Evolutionary conservation across 53 echinoderm and acorn worm genomes (phyloP).

Genomic region (Holothuria leucospilota): DNA sequence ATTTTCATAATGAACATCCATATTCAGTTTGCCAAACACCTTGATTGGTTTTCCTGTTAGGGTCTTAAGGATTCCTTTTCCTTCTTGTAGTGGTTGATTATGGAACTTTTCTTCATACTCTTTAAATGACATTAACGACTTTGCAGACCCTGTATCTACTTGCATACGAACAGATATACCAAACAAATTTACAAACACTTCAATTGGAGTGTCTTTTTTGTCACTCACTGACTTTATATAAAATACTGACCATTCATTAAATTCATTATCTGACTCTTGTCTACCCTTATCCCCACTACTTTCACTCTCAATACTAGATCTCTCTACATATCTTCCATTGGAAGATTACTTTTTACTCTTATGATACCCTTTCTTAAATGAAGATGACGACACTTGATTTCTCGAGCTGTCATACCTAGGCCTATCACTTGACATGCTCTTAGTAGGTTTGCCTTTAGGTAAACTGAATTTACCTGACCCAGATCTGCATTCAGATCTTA

Average conservation of each 20-base stretch:
- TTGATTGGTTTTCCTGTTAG: constrained; percentile 15
- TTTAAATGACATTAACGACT: not conserved
- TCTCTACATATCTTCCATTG: not conserved
- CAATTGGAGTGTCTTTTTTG: constrained; percentile 4
- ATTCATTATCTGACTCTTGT: constrained; percentile 3
- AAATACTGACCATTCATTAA: constrained; percentile 1
- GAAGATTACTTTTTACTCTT: constrained; percentile 3
- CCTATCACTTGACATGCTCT: not conserved
- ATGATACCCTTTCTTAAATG: too few species aligned
- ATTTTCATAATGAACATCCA: not conserved
- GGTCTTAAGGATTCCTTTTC: not conserved
- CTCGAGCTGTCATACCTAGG: not conserved
- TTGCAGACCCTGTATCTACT: constrained; percentile 40
- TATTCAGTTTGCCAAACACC: not conserved
- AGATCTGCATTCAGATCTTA: not conserved
- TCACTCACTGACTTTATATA: not conserved
- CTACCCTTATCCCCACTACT: not conserved
- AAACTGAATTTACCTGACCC: not conserved
- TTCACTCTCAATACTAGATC: constrained; percentile 5
- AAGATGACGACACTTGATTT: not conserved
- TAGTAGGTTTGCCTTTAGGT: not conserved
- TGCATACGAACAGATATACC: constrained; percentile 4
- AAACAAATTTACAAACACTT: not conserved
- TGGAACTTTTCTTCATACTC: constrained; percentile 25
- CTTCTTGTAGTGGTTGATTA: not conserved